Evolutionary conservation across 2,113 vertebrate species (phyloP), one percentile per base, ranked within the genome.

Genomic region (Trematocara unimaculatum): DNA sequence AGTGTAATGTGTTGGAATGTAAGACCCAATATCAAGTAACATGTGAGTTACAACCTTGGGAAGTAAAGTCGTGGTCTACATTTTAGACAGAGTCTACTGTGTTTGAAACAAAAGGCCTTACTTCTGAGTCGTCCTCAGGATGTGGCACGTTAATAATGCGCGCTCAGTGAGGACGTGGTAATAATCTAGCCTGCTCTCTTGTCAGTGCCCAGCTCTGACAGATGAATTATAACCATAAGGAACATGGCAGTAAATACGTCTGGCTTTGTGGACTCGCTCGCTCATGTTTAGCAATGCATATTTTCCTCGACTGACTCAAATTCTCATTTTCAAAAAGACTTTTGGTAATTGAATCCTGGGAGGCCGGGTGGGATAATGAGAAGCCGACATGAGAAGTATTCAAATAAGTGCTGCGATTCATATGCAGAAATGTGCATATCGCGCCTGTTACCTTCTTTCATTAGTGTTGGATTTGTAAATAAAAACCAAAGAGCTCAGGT

Each of bases 301-400:
- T 94, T 89, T 64, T 83, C 14, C 47, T 85, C 58, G 23, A 87
- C 81, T 89, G 17, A 64, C 92, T 88, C 55, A 55, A 91, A 86
- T n/a, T 70, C 54, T 31, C 12, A 3, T 51, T 45, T 83, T 58
- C 47, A 85, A 82, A 89, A 90, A 74, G 85, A 20, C 42, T 9
- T 72, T 5, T 77, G 85, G 79, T 88, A 74, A 83, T 74, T 58
- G 58, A 85, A 72, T 81, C 23, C 51, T 72, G 55, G 38, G 53
- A 81, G 72, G 55, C 23, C 9, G 8, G 15, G 62, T 42, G 18
- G n/a, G 78, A 56, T 74, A 84, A 91, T 81, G 77, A 88, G 64
- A 84, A 78, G 54, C 89, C 88, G 79, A 93, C 81, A 91, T 82
- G 83, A 89, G 83, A 89, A 31, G 51, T 85, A 89, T 91, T 92